A percentile compares a stretch with the other conserved stretches of the same genome.
Conservation (phyloP, 2,888 invertebrate genomes). For the Philopedon plagiatum region DNA sequence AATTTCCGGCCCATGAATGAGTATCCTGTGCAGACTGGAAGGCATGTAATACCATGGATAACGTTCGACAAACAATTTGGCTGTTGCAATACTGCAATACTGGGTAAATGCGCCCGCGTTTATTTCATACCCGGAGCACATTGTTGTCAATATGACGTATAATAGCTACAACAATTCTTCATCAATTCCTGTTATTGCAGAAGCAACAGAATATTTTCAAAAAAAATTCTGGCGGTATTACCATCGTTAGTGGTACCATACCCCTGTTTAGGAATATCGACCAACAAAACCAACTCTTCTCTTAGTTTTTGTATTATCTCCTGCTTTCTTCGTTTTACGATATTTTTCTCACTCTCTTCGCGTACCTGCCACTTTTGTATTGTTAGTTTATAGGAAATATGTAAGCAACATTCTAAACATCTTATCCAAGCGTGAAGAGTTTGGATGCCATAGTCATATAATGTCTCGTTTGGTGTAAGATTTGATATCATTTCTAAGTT, state of each 20-base stretch:
- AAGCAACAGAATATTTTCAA: constrained; percentile 18
- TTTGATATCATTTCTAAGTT: constrained; percentile 27
- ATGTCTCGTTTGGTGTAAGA: constrained; percentile 33
- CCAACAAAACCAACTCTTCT: constrained; percentile 30
- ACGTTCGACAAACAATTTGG: constrained; percentile 22
- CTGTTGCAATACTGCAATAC: constrained; percentile 19
- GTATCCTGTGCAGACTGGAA: constrained; percentile 14
- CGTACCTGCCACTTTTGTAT: constrained; percentile 41
- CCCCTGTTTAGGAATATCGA: constrained; percentile 30
- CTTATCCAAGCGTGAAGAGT: constrained; percentile 43
- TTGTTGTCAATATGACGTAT: constrained; percentile 18
- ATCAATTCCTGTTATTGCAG: constrained; percentile 15
- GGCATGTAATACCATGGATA: constrained; percentile 32
- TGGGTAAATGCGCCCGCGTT: background rate
- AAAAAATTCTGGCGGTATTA: constrained; percentile 24
- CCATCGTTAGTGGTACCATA: constrained; percentile 30
- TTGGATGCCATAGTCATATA: constrained; percentile 43
- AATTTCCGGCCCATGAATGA: constrained; percentile 20
- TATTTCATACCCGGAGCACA: constrained; percentile 24
- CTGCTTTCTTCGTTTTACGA: background rate
- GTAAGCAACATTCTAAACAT: constrained; percentile 41
- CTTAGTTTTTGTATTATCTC: constrained; percentile 4
- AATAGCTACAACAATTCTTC: constrained; percentile 30
- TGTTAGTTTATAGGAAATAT: constrained; percentile 38
- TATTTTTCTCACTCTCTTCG: constrained; percentile 32